Conservation (phyloP, 2,797 vertebrate species). For the Poecilia velifera region DNA sequence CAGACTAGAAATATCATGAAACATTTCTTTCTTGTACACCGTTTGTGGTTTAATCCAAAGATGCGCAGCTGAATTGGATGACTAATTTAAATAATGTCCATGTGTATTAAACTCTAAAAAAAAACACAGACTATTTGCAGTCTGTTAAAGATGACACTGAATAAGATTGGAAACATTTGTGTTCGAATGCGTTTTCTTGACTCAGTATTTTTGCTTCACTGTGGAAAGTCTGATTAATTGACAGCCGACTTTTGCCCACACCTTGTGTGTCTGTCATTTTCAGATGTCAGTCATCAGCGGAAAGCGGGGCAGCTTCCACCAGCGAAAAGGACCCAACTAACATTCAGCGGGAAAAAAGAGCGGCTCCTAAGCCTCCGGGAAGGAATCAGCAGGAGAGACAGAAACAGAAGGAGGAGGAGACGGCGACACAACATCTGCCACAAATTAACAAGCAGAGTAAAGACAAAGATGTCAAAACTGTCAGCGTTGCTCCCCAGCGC, state of each 20-base stretch:
- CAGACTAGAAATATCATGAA: no score
- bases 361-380: constrained; percentile 72
- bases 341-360: constrained; percentile 59
- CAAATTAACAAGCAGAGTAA: constrained; percentile 29
- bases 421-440: not conserved
- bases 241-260: not conserved
- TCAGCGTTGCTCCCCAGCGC: constrained; percentile 48
- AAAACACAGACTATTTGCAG: no score
- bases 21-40: no score
- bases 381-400: constrained; percentile 19
- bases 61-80: no score
- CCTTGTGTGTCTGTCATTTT: constrained; percentile 28
- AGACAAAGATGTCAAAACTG: constrained; percentile 42
- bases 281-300: constrained; percentile 38
- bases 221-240: not conserved
- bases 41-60: no score
- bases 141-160: no score
- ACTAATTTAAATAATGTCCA: no score
- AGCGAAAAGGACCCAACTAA: constrained; percentile 37
- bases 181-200: not conserved
- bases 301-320: not conserved
- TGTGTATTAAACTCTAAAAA: no score
- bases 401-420: constrained; percentile 28
- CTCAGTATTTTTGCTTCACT: not conserved
- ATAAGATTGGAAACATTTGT: not conserved